phyloP scores from a whole-genome alignment of 2,113 vertebrate species.

The Hoplias malabaricus region DNA sequence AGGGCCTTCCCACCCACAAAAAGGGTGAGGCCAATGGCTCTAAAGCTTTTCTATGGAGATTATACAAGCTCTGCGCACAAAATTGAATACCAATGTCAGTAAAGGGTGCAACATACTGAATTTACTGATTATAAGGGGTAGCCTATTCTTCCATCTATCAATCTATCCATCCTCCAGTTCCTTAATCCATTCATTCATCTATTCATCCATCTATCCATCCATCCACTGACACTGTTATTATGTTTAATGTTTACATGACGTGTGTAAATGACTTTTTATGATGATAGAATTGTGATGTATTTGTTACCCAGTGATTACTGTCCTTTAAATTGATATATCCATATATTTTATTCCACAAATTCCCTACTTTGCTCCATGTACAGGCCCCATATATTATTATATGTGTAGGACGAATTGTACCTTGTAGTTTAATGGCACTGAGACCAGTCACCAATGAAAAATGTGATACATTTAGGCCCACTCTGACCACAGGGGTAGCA shows the following conservation, averaged over 20 bases:
- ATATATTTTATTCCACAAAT: not conserved
- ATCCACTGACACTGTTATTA: not conserved
- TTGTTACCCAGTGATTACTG: not conserved
- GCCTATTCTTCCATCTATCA: no score
- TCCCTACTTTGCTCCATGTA: not conserved
- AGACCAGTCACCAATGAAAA: not conserved
- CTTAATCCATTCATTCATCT: no score
- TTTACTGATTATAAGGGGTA: no score
- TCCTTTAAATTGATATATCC: not conserved
- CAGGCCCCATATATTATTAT: not conserved
- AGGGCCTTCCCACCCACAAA: no score
- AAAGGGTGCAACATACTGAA: no score
- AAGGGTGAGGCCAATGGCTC: no score
- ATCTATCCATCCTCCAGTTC: no score
- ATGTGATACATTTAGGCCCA: conserved; percentile 5
- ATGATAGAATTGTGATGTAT: not conserved
- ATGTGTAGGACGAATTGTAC: not conserved
- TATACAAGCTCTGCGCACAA: no score
- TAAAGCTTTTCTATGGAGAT: no score
- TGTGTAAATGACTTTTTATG: not conserved
- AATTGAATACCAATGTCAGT: no score
- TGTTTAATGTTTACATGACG: not conserved
- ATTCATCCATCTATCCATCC: no score
- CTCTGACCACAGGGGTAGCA: conserved; percentile 15
- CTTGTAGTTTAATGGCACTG: not conserved